Evolutionary conservation across 2,113 vertebrate genomes (phyloP).

Genomic region (Corvus cornix): DNA sequence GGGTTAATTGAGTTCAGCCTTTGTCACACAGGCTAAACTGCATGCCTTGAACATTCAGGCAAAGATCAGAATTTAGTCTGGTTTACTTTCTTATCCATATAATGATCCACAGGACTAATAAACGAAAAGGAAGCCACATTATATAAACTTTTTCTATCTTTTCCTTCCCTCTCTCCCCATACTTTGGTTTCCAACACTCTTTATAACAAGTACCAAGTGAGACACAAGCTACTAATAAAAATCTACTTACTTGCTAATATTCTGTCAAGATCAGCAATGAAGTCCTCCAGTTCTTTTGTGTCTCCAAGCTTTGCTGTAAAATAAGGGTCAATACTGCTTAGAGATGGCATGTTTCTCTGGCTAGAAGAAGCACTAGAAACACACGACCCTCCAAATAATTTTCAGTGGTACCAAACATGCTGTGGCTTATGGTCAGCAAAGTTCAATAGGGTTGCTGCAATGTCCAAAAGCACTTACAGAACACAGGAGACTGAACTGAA

Average conservation of each 20-base stretch:
- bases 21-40: neutral
- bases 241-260: conserved; percentile 90
- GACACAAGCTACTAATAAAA: neutral
- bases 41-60: neutral
- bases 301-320: conserved; percentile 93
- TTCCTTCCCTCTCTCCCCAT: neutral
- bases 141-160: neutral
- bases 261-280: conserved; percentile 95
- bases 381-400: accelerated
- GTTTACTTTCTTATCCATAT: neutral
- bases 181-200: neutral
- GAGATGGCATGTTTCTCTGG: neutral
- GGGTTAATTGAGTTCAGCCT: neutral
- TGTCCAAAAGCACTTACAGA: neutral
- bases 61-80: neutral
- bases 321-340: neutral
- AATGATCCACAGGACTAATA: neutral
- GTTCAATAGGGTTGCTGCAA: neutral
- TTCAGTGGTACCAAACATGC: neutral
- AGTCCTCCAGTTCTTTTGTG: conserved; percentile 97
- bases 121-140: neutral
- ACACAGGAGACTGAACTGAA: neutral
- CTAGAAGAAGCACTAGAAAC: neutral
- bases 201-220: neutral
- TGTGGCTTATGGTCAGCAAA: neutral